phyloP scores from a whole-genome alignment of 2,113 vertebrate genomes.

The Halcyon malimbica region DNA sequence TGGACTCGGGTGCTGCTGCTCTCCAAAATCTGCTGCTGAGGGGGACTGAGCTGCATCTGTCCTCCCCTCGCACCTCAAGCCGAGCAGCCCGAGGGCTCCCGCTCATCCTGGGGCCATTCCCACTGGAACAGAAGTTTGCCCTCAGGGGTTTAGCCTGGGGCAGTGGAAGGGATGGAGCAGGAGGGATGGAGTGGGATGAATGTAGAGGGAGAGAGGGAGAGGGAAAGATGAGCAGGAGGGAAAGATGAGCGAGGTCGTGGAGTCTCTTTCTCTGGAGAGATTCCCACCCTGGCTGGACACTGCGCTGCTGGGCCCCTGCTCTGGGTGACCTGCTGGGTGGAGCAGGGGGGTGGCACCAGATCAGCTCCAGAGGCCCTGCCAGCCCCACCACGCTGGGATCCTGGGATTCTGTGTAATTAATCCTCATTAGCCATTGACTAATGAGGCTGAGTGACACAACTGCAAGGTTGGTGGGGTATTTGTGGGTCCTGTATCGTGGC shows the following conservation, averaged over 20 bases:
- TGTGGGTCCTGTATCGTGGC: rapidly evolving
- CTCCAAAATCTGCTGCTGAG: neutral
- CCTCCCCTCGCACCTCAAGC: too few relatives aligned
- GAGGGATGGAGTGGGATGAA: neutral
- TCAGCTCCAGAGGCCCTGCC: too few relatives aligned
- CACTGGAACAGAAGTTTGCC: neutral
- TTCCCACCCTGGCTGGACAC: too few relatives aligned
- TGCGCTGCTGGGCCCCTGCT: neutral
- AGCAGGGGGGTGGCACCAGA: too few relatives aligned
- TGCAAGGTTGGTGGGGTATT: neutral
- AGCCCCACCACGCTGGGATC: too few relatives aligned
- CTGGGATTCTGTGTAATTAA: neutral
- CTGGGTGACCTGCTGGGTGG: too few relatives aligned
- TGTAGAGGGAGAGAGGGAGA: neutral
- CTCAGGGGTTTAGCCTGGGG: neutral
- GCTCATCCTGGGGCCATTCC: rapidly evolving
- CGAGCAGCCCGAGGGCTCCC: rapidly evolving
- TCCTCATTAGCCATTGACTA: neutral
- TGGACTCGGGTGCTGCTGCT: neutral
- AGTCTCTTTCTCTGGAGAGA: too few relatives aligned
- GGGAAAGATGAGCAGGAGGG: neutral
- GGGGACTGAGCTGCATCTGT: rapidly evolving
- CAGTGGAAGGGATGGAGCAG: neutral
- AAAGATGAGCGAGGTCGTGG: neutral
- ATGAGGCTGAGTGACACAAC: neutral